Base-by-base conservation (phyloP, 2,797 vertebrate species). In the Falco rusticolus region DNA sequence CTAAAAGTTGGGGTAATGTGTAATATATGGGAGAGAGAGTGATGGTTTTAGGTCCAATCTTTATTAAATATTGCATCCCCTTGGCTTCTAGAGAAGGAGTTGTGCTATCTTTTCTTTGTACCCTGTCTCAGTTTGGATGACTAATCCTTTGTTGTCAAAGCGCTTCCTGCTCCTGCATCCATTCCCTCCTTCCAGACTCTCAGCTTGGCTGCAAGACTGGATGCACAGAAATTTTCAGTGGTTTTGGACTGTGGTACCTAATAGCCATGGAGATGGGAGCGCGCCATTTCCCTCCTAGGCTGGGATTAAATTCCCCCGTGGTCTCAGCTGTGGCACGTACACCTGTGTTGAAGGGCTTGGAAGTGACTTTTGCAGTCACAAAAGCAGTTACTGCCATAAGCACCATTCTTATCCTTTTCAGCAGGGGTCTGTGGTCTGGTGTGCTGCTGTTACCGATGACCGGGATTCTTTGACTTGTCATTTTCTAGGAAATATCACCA, bases 241-340 rank as follows among this genome's bases (percentile, higher is more conserved):
- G 1, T 68, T 74, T 81, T 69, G 37, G 29, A 64, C 45, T 16
- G 13, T 16, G 45, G 16, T 33, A 71, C 17, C 21, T 59, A 4
- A 43, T 34, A 77, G 16, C 16, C 56, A 11, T 11, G 22, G 51
- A 34, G 29, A 47, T 9, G 10, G 14, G 15, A 57, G 9, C 31
- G 18, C 63, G 31, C 7, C 7, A 4, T 74, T 80, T 77, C 2
- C 15, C 59, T 48, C 65, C 33, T 20, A 28, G 37, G 39, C 9
- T 75, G 0, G 2, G 20, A 17, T 0, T 45, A 19, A 69, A 11
- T 19, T 10, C 22, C 13, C 12, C 18, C 14, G 0, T 2, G 12
- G 15, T 66, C 43, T 56, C n/a, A n/a, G 3, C 11, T n/a, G 9
- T 48, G 39, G 6, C 3, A 2, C 1, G 15, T 15, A 24, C 25